Evolutionary conservation across 37 sponge, comb jelly and placozoan species (phyloP).

Genomic region (Agelas oroides): DNA sequence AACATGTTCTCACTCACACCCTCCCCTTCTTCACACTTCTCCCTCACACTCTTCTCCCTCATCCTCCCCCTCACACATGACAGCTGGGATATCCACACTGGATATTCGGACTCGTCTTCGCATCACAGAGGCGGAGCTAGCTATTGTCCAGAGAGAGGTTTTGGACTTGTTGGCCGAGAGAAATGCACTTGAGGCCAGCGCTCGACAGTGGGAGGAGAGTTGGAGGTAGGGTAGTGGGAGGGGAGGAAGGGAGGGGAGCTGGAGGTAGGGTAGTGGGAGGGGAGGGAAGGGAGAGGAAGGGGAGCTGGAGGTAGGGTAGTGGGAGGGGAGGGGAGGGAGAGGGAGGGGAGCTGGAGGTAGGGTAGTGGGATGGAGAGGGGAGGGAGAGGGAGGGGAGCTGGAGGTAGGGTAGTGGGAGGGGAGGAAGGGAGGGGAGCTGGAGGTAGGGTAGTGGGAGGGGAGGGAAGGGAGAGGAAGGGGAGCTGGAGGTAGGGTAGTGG

Average conservation of each 20-base stretch:
- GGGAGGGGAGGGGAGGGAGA: no score
- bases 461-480: background rate
- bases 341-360: no score
- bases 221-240: slow-evolving; percentile 7
- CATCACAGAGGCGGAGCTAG: slow-evolving; percentile 77
- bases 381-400: background rate
- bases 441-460: background rate
- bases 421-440: background rate
- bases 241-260: background rate
- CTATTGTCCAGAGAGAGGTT: slow-evolving; percentile 63
- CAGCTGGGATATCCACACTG: slow-evolving; percentile 61
- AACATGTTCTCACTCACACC: slow-evolving; percentile 5
- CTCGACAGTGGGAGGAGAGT: slow-evolving; percentile 29
- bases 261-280: background rate
- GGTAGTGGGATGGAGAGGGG: background rate
- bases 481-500: no score
- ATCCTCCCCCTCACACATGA: no score
- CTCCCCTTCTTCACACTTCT: background rate
- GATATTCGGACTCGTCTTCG: slow-evolving; percentile 70
- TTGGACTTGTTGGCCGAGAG: slow-evolving; percentile 65
- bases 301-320: no score
- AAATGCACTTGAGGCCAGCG: slow-evolving; percentile 33
- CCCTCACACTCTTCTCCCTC: background rate
- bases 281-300: no score
- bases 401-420: background rate